Evolutionary conservation across 2,113 vertebrate genomes (phyloP).

Genomic region (Phylloscopus whistleri): DNA sequence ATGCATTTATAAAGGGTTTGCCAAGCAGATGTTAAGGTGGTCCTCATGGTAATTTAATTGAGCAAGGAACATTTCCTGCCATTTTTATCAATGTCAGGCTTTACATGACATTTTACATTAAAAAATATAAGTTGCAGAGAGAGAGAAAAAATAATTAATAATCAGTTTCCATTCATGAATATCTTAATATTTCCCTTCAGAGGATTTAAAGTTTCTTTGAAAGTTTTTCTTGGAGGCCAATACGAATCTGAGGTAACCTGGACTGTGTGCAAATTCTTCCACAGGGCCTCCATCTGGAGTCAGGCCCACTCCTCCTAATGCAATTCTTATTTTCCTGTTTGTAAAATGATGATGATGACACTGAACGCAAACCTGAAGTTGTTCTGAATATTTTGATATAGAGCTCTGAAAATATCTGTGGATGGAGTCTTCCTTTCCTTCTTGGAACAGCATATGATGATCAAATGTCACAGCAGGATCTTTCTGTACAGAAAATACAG

Average conservation of each 20-base stretch:
- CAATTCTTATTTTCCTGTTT: slow-evolving; percentile 61
- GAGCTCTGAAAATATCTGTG: slow-evolving; percentile 18
- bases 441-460: background rate
- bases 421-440: background rate
- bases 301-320: slow-evolving; percentile 37
- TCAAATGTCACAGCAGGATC: slow-evolving; percentile 18
- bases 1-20: slow-evolving; percentile 62
- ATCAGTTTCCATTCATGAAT: slow-evolving; percentile 70
- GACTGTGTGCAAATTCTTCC: slow-evolving; percentile 67
- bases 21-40: slow-evolving; percentile 74
- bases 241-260: slow-evolving; percentile 62
- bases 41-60: slow-evolving; percentile 72
- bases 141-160: slow-evolving; percentile 74
- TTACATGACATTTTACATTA: slow-evolving; percentile 72
- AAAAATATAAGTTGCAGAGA: slow-evolving; percentile 68
- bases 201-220: slow-evolving; percentile 70
- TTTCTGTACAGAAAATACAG: background rate
- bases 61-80: slow-evolving; percentile 76
- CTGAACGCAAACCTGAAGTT: slow-evolving; percentile 56
- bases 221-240: slow-evolving; percentile 74
- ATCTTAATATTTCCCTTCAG: slow-evolving; percentile 73
- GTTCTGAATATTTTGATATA: slow-evolving; percentile 15
- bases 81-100: slow-evolving; percentile 77
- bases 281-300: slow-evolving; percentile 59
- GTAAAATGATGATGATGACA: slow-evolving; percentile 44